These are phyloP conservation scores for Hydra vulgaris DNA, from an alignment of 30 jellyfish, hydroid and myxozoan genomes.

Conservation along the genomic window DNA sequence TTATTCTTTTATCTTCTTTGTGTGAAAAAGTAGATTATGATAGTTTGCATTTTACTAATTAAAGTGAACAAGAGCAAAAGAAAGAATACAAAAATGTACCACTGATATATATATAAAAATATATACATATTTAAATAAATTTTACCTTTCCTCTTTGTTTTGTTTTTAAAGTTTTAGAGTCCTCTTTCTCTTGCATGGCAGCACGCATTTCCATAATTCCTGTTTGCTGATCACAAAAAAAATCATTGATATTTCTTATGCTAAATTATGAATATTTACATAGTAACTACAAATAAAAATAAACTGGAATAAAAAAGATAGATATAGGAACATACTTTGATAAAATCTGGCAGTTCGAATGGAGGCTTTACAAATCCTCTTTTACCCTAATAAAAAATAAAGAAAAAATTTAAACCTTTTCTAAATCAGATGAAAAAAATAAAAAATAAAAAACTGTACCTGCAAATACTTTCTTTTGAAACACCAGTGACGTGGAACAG, in stretches of 20 bases:
- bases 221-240: slow-evolving; percentile 58
- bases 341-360: slow-evolving; percentile 96
- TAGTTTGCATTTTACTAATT: no score
- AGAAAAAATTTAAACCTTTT: neutral
- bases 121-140: no score
- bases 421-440: neutral
- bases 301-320: no score
- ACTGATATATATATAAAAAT: no score
- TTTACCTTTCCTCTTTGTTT: slow-evolving; percentile 97
- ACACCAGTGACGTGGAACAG: slow-evolving; percentile 99
- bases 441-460: slow-evolving; percentile 16
- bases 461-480: slow-evolving; percentile 85
- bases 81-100: no score
- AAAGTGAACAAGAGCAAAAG: no score
- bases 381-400: slow-evolving; percentile 62
- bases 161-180: slow-evolving; percentile 89
- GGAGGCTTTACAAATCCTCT: slow-evolving; percentile 99
- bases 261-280: neutral
- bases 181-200: slow-evolving; percentile 99
- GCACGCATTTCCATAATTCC: slow-evolving; percentile 99
- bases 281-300: neutral
- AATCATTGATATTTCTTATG: neutral
- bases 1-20: no score
- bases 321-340: no score
- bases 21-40: no score